Percentiles rank a stretch among this genome's conserved stretches.
These are phyloP conservation scores for Rhabditoides inermis DNA, from an alignment of 2,888 invertebrate species.

Conservation along the genomic window DNA sequence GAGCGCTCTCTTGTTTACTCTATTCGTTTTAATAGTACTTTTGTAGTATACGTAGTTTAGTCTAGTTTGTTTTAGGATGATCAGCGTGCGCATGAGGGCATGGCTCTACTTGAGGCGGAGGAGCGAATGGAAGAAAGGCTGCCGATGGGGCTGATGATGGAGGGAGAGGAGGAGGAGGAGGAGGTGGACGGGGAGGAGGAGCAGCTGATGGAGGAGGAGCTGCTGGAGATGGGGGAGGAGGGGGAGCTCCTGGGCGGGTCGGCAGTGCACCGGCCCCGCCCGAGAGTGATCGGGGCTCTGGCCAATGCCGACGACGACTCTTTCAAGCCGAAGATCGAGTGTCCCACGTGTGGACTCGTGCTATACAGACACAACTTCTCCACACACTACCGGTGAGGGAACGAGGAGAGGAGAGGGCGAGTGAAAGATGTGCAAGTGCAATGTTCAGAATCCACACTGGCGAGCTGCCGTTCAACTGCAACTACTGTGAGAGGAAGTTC, in stretches of 20 bases:
- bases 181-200: neutral
- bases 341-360: constrained; percentile 47
- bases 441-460: constrained; percentile 51
- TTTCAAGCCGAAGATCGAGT: constrained; percentile 43
- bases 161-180: neutral
- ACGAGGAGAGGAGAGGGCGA: too few species aligned
- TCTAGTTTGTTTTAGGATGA: too few species aligned
- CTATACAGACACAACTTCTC: constrained; percentile 48
- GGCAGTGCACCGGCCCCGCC: neutral
- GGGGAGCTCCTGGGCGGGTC: constrained; percentile 5
- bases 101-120: too few species aligned
- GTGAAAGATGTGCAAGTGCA: too few species aligned
- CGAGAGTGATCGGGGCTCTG: constrained; percentile 25
- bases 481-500: constrained; percentile 42
- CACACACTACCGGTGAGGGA: constrained; percentile 47
- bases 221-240: constrained; percentile 2
- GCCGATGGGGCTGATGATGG: constrained; percentile 5
- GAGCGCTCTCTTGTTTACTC: too few species aligned
- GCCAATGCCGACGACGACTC: constrained; percentile 26
- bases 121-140: too few species aligned
- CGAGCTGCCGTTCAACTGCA: constrained; percentile 45
- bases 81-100: too few species aligned
- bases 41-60: too few species aligned
- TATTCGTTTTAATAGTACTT: too few species aligned
- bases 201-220: constrained; percentile 2